These are phyloP conservation scores for Aricia artaxerxes DNA, from an alignment of 2,888 invertebrate genomes.

Conservation along the genomic window DNA sequence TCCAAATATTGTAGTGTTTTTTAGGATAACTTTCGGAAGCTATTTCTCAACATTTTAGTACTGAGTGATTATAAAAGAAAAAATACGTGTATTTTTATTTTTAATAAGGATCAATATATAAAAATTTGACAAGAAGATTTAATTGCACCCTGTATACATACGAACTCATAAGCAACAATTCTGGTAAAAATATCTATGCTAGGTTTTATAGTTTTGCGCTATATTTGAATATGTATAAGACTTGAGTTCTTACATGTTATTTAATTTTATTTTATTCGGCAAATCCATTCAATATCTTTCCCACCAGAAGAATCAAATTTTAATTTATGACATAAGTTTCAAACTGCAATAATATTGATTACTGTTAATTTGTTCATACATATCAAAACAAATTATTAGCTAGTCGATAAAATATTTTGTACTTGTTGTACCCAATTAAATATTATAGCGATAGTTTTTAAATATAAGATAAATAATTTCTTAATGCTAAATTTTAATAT, in stretches of 20 bases:
- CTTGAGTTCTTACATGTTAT: neutral
- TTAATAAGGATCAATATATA: too few relatives aligned
- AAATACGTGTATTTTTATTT: too few relatives aligned
- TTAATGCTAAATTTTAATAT: neutral
- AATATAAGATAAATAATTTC: neutral
- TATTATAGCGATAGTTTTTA: neutral
- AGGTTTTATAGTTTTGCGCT: neutral
- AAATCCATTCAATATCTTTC: neutral
- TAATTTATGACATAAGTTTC: neutral
- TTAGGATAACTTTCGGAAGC: too few relatives aligned
- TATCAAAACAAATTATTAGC: constrained; percentile 28
- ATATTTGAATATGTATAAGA: neutral
- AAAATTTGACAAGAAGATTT: too few relatives aligned
- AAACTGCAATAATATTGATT: constrained; percentile 14
- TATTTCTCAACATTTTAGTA: too few relatives aligned
- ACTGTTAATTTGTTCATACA: constrained; percentile 16
- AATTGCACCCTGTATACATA: too few relatives aligned
- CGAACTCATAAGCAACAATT: too few relatives aligned
- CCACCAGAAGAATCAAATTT: neutral
- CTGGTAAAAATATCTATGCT: too few relatives aligned
- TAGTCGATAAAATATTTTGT: constrained; percentile 17
- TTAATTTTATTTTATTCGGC: neutral
- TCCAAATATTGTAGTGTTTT: too few relatives aligned
- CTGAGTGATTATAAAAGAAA: too few relatives aligned
- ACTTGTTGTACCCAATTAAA: constrained; percentile 4